Evolutionary conservation across 2,113 vertebrate species (phyloP), one percentile per base, ranked within the genome.

Genomic region (Campylomormyrus tamandua): DNA sequence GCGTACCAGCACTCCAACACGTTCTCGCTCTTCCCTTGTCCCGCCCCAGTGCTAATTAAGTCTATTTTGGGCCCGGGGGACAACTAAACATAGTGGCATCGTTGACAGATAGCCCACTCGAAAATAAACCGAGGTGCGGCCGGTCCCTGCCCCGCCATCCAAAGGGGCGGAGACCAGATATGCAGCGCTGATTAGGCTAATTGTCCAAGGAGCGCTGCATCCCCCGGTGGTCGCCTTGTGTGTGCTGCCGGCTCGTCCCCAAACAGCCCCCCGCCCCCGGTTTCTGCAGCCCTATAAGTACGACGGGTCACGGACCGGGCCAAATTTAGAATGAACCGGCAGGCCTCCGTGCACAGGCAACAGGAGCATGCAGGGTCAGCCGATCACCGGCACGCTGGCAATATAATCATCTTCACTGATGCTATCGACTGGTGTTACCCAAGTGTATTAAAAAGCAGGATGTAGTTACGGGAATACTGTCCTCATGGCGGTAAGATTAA

Each of bases 11-110:
- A 19, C 91, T 93, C 87, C 89, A 91, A 96, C 96, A 96, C 95
- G 94, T 96, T 96, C 96, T 95, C 95, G 92, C 93, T 95, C 91
- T 95, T 95, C 94, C 95, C 94, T 90, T 92, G 94, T 94, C 92
- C 95, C 92, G 91, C 94, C 62, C 95, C 95, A 93, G 92, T 92
- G 91, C 93, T 95, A 95, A 96, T 96, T 96, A 95, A 93, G 92
- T 93, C 95, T 95, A 95, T 95, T 96, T 93, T 84, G 83, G 93
- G 91, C 27, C 9, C 74, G n/a, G 89, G 92, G 91, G 91, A 92
- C 92, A 91, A 88, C 94, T 94, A 94, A 95, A 95, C 94, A 94
- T 93, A 95, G 95, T 93, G 91, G 91, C 24, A 87, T 90, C 92
- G 95, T 92, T 95, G 95, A 96, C 94, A 93, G 95, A 96, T 94